Base-by-base conservation (phyloP, 2,113 vertebrate genomes). In the Alligator mississippiensis region DNA sequence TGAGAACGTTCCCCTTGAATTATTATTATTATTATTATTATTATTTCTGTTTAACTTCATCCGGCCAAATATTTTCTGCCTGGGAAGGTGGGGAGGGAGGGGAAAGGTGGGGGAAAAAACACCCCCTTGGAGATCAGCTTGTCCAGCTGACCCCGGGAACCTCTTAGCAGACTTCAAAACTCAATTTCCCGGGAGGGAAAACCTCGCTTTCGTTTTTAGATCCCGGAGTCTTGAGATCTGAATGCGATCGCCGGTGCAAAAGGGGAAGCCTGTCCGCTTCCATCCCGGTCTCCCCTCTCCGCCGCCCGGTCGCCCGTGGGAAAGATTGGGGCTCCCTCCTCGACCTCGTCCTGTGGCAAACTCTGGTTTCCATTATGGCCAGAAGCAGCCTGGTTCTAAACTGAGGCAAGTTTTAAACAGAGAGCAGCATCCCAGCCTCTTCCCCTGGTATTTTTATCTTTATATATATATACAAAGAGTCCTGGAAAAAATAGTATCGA, bases 311-410 rank as follows among this genome's bases (percentile, higher is more conserved):
- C 16, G 10, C n/a, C 15, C 68, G 1, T 14, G 5, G 21, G 30
- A 24, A 72, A 74, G 34, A 21, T 85, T 28, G 76, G 19, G 11
- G 59, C 63, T 80, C 28, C 9, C 70, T 79, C 87, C 55, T 47
- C 84, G 17, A 9, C 66, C 76, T 93, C 91, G 78, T 93, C 91
- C 91, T 86, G 77, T 82, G 87, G 87, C 89, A 88, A 87, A 74
- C 95, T 95, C 95, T 97, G 95, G 92, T 95, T 95, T 84, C 89
- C 74, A 94, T 96, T 94, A 94, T 89, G 85, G 88, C 59, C 76
- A 85, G 95, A 97, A 96, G 90, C 96, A 96, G 93, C 54, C n/a
- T 47, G 47, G 47, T 47, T 47, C 7, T 7, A 47, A 47, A 38
- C 38, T 38, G 38, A 38, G 38, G 5, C 38, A 5, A 38, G 38